Base-by-base conservation (phyloP, 2,888 invertebrate genomes). In the Latrodectus hesperus region DNA sequence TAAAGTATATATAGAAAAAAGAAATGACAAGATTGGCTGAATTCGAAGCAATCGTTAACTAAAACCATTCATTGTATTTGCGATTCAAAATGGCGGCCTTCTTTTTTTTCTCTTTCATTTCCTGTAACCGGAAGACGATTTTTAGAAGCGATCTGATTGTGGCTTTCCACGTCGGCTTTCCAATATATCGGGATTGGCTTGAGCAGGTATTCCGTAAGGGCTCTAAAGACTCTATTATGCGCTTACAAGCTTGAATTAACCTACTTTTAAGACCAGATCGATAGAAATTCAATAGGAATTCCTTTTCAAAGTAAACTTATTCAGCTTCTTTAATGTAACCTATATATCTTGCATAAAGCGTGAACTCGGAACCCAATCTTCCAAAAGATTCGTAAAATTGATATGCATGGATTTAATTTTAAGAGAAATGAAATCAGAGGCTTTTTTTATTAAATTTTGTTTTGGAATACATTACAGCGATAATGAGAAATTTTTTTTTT, bases 11-110 rank as follows among this genome's bases (percentile, higher is more conserved):
- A 65, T 70, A 68, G 81, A 74, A 67, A 71, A 64, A 72, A 77
- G 51, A 52, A 38, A 17, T 14, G 38, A 64, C 83, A 77, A 72
- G 65, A 84, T 84, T 84, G 84, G 72, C 55, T 84, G 64, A 72
- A 82, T 75, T 38, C 67, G 84, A 53, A 78, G 65, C 72, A 78
- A 84, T 84, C 84, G 77, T 78, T 84, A 84, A 84, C 84, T 84
- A 84, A 84, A 84, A 77, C 73, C 78, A 78, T 84, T 84, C 78
- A 84, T 84, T 78, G 84, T 84, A 84, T 72, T 84, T 78, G 73
- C 71, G 53, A 84, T 84, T 84, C 78, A 84, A 84, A 65, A 84
- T 84, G 84, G 77, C 72, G 55, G 65, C 49, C 53, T 74, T 49
- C 10, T 10, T 22, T n/a, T 51, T 26, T 60, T 81, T 67, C 38